Percentiles rank a stretch among this genome's conserved stretches.
Conservation (phyloP, 2,888 invertebrate genomes). For the Plebejus anna region DNA sequence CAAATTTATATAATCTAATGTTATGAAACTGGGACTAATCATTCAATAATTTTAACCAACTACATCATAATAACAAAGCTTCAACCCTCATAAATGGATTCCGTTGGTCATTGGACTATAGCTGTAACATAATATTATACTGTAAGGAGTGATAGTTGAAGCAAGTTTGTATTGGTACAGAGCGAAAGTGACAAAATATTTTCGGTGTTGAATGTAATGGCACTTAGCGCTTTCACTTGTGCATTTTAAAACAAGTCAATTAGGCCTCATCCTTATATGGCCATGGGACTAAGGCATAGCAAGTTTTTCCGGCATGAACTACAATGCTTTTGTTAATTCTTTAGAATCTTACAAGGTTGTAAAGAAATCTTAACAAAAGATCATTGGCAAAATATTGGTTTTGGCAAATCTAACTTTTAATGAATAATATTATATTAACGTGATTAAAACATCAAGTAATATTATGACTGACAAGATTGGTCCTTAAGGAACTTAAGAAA, state of each 20-base stretch:
- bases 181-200: constrained; percentile 69
- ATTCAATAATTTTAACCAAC: no score
- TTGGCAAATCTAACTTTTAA: neutral
- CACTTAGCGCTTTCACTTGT: constrained; percentile 67
- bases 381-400: neutral
- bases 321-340: neutral
- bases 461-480: neutral
- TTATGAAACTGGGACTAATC: no score
- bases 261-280: constrained; percentile 7
- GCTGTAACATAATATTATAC: neutral
- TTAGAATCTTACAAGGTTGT: no score
- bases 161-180: constrained; percentile 50
- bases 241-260: constrained; percentile 33
- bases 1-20: no score
- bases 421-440: neutral
- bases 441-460: no score
- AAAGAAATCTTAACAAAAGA: neutral
- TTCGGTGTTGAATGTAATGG: constrained; percentile 61
- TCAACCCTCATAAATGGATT: no score
- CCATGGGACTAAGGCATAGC: neutral
- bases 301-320: neutral
- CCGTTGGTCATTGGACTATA: neutral
- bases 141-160: neutral
- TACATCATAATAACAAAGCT: no score
- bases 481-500: neutral